Evolutionary conservation across 2,888 invertebrate genomes (phyloP).

Genomic region (Rhyacophila evoluta): DNA sequence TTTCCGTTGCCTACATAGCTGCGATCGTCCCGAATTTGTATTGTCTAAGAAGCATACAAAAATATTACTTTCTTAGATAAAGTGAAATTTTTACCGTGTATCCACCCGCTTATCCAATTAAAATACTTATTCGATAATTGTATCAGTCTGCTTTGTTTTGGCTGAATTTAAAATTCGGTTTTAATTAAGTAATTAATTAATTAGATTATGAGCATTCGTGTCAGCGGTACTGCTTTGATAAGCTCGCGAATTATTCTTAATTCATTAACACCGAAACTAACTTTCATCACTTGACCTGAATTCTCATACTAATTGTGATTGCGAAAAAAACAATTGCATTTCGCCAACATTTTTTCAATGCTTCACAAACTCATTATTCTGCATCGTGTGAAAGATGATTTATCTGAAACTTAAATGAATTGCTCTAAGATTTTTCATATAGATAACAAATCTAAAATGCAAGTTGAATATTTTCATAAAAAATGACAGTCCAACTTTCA

Average conservation of each 20-base stretch:
- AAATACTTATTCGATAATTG: too few relatives aligned
- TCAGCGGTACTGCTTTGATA: conserved; percentile 1
- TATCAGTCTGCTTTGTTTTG: too few relatives aligned
- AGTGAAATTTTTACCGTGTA: too few relatives aligned
- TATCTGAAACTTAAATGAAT: not conserved
- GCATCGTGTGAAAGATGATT: conserved; percentile 18
- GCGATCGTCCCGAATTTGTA: too few relatives aligned
- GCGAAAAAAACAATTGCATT: conserved; percentile 14
- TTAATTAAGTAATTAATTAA: not conserved
- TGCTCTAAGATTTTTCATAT: not conserved
- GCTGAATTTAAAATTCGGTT: not conserved
- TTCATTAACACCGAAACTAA: conserved; percentile 9
- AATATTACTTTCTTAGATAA: too few relatives aligned
- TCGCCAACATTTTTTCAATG: not conserved
- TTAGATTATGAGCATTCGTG: conserved; percentile 10
- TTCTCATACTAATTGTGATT: not conserved
- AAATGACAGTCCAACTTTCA: too few relatives aligned
- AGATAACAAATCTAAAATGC: not conserved
- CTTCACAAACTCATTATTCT: not conserved
- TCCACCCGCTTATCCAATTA: too few relatives aligned
- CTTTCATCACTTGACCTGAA: conserved; percentile 12
- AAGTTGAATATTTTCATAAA: too few relatives aligned
- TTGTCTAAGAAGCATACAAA: too few relatives aligned
- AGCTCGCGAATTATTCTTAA: not conserved
- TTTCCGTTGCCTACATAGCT: too few relatives aligned